phyloP scores from a whole-genome alignment of 2,888 invertebrate species.

The Lasioglossum vierecki region DNA sequence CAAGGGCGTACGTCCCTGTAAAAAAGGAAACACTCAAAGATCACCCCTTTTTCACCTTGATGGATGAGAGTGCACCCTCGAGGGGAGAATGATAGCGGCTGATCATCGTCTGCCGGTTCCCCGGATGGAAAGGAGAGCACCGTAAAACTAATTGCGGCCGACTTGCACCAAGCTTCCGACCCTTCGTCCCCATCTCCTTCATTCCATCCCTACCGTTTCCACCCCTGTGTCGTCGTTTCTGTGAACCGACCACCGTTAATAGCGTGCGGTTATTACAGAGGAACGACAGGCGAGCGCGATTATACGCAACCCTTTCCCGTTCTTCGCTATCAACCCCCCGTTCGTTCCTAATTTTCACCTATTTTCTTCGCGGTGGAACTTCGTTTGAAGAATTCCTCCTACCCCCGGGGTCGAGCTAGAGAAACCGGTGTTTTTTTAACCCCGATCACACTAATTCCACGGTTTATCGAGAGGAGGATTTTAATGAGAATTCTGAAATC shows the following conservation, averaged over 20 bases:
- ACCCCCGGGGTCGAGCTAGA: not conserved
- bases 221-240: conserved; percentile 6
- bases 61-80: conserved; percentile 18
- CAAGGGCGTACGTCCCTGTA: not conserved
- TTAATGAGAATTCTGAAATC: conserved; percentile 8
- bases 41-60: conserved; percentile 17
- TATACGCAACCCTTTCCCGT: conserved; percentile 51
- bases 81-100: conserved; percentile 52
- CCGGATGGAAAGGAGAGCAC: conserved; percentile 51
- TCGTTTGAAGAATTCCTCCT: not conserved
- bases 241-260: conserved; percentile 51
- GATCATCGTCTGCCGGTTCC: conserved; percentile 48
- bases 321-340: conserved; percentile 34
- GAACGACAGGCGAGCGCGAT: conserved; percentile 56
- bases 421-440: not conserved
- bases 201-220: not conserved
- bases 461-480: not conserved
- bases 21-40: conserved; percentile 10
- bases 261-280: conserved; percentile 61
- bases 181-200: conserved; percentile 16
- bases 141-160: conserved; percentile 76
- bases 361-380: conserved; percentile 29
- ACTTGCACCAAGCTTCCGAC: conserved; percentile 32
- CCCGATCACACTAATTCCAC: conserved; percentile 1
- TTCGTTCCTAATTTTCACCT: conserved; percentile 53